phyloP scores from a whole-genome alignment of 2,113 vertebrate species.

The Cyanoderma ruficeps region DNA sequence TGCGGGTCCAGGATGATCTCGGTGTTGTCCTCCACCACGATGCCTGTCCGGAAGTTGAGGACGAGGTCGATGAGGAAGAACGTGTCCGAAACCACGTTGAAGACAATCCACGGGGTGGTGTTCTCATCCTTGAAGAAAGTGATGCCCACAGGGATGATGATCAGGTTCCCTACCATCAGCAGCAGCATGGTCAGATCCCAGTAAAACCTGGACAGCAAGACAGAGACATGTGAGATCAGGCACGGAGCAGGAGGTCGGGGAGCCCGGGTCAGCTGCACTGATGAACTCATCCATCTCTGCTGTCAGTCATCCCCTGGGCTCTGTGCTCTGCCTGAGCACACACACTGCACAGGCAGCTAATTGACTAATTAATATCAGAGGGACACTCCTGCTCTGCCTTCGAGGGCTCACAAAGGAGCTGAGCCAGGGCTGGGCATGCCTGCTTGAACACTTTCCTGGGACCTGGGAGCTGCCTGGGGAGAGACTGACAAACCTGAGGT shows the following conservation, averaged over 20 bases:
- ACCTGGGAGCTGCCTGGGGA: neutral
- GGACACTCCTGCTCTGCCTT: neutral
- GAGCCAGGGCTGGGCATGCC: neutral
- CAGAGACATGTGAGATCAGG: slow-evolving; percentile 56
- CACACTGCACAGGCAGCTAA: neutral
- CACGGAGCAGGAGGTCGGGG: neutral
- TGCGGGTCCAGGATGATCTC: slow-evolving; percentile 98
- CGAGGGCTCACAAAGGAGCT: neutral
- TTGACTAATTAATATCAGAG: neutral
- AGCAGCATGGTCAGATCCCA: slow-evolving; percentile 99
- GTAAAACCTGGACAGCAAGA: slow-evolving; percentile 89
- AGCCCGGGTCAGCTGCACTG: neutral
- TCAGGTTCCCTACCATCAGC: slow-evolving; percentile 98
- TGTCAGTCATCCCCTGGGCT: neutral
- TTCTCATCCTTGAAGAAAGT: slow-evolving; percentile 99
- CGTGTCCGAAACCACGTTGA: slow-evolving; percentile 97
- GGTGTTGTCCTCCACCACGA: slow-evolving; percentile 98
- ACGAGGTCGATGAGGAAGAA: slow-evolving; percentile 99
- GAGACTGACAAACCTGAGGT: neutral
- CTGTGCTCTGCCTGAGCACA: neutral
- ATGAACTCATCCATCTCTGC: neutral
- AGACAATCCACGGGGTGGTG: slow-evolving; percentile 97
- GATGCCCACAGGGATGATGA: slow-evolving; percentile 99
- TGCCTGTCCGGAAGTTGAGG: slow-evolving; percentile 98
- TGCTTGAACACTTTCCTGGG: neutral